Conservation (phyloP, 2,113 vertebrate genomes). For the Polypterus senegalus region DNA sequence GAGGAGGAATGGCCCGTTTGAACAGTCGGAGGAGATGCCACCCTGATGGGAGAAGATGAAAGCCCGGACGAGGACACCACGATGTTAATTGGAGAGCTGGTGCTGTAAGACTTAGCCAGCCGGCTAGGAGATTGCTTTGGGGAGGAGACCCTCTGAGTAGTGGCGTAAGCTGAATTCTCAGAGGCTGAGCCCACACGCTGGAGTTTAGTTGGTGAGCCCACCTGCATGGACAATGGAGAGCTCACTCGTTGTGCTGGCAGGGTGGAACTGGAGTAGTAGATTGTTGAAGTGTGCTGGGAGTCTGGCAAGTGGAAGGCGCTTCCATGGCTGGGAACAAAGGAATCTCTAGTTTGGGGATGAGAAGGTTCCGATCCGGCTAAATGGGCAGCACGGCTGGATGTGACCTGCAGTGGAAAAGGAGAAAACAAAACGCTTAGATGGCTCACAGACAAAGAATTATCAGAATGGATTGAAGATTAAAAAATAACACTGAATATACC, state of each 20-base stretch:
- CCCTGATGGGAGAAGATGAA: constrained; percentile 65
- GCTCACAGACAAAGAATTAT: constrained; percentile 8
- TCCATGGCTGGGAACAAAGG: constrained; percentile 75
- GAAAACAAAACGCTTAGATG: constrained; percentile 6
- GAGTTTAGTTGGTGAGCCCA: constrained; percentile 79
- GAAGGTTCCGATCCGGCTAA: constrained; percentile 55
- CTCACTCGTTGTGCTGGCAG: constrained; percentile 81
- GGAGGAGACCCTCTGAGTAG: constrained; percentile 73
- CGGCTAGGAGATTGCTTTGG: constrained; percentile 83
- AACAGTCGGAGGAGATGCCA: constrained; percentile 72
- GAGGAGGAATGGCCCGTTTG: constrained; percentile 56
- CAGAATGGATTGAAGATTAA: neutral
- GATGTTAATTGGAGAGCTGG: constrained; percentile 88
- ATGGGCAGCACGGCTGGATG: constrained; percentile 66
- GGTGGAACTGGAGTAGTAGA: constrained; percentile 88
- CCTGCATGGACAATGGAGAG: constrained; percentile 72
- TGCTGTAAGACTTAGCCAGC: constrained; percentile 93
- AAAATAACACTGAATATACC: neutral
- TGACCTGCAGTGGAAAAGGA: constrained; percentile 49
- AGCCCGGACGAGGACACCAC: constrained; percentile 66
- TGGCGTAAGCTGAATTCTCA: constrained; percentile 62
- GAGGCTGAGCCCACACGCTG: constrained; percentile 74
- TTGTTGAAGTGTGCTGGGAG: constrained; percentile 47
- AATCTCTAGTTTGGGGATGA: constrained; percentile 61
- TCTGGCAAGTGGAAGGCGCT: constrained; percentile 86